Evolutionary conservation across 2,888 invertebrate genomes (phyloP).

Genomic region (Helobdella robusta): DNA sequence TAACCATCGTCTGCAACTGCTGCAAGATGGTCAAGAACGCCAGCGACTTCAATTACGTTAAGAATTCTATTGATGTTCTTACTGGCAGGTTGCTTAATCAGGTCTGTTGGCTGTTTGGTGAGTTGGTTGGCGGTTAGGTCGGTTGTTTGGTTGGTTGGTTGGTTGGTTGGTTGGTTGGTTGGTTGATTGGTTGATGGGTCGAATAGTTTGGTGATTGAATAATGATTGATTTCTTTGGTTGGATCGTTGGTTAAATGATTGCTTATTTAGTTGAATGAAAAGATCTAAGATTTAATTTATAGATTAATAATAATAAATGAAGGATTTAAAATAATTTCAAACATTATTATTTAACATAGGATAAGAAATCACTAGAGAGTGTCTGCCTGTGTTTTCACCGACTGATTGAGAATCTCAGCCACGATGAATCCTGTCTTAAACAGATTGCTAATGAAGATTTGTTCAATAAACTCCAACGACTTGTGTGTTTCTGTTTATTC

Average conservation of each 20-base stretch:
- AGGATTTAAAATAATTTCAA: too few relatives aligned
- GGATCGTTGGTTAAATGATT: too few relatives aligned
- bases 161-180: background rate
- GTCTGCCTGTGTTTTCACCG: constrained; percentile 94
- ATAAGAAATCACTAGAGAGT: constrained; percentile 94
- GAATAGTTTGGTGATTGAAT: background rate
- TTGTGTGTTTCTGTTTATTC: constrained; percentile 55
- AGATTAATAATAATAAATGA: too few relatives aligned
- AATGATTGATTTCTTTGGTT: too few relatives aligned
- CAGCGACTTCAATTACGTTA: constrained; percentile 89
- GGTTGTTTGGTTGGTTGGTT: background rate
- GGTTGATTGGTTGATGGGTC: background rate
- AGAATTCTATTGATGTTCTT: constrained; percentile 75
- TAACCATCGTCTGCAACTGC: constrained; percentile 93
- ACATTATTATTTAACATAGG: too few relatives aligned
- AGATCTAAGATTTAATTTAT: too few relatives aligned
- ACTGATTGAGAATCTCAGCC: constrained; percentile 87
- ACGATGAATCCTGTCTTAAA: constrained; percentile 76
- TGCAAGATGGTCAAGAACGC: constrained; percentile 78
- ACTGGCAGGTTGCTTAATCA: constrained; percentile 59
- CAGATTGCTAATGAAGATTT: constrained; percentile 82
- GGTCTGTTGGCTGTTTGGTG: constrained; percentile 36
- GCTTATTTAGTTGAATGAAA: too few relatives aligned
- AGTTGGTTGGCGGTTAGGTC: background rate
- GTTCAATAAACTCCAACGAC: constrained; percentile 81